Base-by-base conservation (phyloP, 2,113 vertebrate species). In the Zosterops hypoxanthus region DNA sequence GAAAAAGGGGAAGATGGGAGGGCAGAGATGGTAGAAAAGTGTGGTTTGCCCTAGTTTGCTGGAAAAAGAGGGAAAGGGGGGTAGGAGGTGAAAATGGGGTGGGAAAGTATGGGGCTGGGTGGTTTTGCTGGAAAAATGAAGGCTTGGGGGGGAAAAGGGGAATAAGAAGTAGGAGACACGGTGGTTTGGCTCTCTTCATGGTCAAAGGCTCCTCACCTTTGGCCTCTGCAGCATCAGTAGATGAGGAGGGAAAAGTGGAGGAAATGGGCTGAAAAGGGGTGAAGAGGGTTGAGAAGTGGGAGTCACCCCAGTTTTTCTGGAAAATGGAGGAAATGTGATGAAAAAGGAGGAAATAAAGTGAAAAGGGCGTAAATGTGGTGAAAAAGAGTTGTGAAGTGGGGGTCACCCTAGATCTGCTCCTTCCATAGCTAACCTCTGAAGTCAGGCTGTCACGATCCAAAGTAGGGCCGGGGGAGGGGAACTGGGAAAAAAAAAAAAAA, bases 51-150 rank as follows among this genome's bases (percentile, higher is more conserved):
- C 34, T 66, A 31, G 24, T 66, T 68, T 52, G 17, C 63, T 44
- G 22, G 31, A 11, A 61, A 69, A 46, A 46, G 6, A 16, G 26
- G 39, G 7, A 42, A 68, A 42, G 8, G 3, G 13, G n/a, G 11
- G 7, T 33, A 23, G 36, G 6, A 49, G 23, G 44, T 46, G 33
- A 23, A 63, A 63, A 47, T 11, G 0, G 1, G 7, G 29, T 25
- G n/a, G 41, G 24, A 47, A 78, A 47, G 10, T 3, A 12, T 5
- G 18, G 19, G 8, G 2, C 28, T 47, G 19, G 19, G 8, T 0
- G 0, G 15, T 55, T 87, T 69, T 53, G 6, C n/a, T 70, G 41
- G 28, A 24, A 47, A 47, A 59, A 19, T 0, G 4, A 20, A 29
- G 12, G 25, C 52, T 36, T 44, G 26, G 34, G 18, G 7, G 5